phyloP scores from a whole-genome alignment of 1,140 invertebrate genomes.

The Plutomurus gul region DNA sequence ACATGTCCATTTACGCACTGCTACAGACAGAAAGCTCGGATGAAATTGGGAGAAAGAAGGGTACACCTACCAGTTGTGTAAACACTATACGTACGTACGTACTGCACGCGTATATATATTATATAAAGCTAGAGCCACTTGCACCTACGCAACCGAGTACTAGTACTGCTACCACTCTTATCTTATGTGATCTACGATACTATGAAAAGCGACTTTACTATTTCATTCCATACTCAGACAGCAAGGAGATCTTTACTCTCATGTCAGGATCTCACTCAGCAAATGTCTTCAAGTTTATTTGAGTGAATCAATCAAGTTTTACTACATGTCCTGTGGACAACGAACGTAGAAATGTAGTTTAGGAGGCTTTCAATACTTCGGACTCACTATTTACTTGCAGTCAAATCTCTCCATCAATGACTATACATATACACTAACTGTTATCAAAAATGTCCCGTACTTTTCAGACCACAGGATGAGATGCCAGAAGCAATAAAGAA shows the following conservation, averaged over 20 bases:
- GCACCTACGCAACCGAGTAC: too few relatives aligned
- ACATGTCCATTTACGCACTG: neutral
- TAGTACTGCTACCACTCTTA: too few relatives aligned
- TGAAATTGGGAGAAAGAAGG: neutral
- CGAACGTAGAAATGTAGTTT: neutral
- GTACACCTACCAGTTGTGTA: neutral
- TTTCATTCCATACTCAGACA: neutral
- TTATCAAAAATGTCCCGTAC: too few relatives aligned
- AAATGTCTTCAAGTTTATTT: slow-evolving; percentile 12
- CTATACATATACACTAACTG: too few relatives aligned
- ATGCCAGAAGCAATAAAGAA: too few relatives aligned
- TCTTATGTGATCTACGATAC: neutral
- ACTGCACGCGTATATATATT: too few relatives aligned
- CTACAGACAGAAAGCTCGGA: neutral
- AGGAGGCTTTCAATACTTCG: neutral
- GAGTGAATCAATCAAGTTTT: slow-evolving; percentile 16
- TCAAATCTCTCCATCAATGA: too few relatives aligned
- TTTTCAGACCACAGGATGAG: too few relatives aligned
- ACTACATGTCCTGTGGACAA: neutral
- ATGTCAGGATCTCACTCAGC: neutral
- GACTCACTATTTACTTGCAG: neutral
- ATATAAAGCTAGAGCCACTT: too few relatives aligned
- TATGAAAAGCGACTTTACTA: neutral
- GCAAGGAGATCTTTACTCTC: neutral
- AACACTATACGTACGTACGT: neutral